Base-by-base conservation (phyloP, 2,888 invertebrate genomes). In the Graphium colonna region DNA sequence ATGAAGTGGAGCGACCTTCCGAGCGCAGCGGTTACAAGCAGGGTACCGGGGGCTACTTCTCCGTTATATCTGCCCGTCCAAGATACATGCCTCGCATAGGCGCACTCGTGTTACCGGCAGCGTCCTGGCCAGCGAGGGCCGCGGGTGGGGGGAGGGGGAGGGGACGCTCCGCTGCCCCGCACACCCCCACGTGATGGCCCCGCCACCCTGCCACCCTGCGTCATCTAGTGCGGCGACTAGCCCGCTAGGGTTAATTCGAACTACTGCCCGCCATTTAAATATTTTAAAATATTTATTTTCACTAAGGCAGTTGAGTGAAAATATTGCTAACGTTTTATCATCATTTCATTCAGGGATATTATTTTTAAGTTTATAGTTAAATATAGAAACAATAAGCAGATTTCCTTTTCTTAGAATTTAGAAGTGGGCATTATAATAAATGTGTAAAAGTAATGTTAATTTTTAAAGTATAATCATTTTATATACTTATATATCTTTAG, bases 21-120 rank as follows among this genome's bases (percentile, higher is more conserved):
- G 53, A 65, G 26, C 61, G 53, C 50, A 63, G 65, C 70, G 65
- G 69, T 71, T 77, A 68, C 75, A 79, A 78, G 79, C 81, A 75
- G 79, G 79, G 87, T 84, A 81, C 84, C 79, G 83, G 88, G 83
- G 88, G 88, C 88, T 88, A 88, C 88, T 88, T 85, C 85, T 84
- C 85, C 84, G 86, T 87, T 88, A 88, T 89, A 89, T 89, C 88
- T 87, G 88, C 82, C 82, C 83, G 88, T 86, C 87, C 88, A 89
- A 89, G 88, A 89, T 89, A 89, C 88, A 88, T 89, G 88, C 85
- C 83, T 88, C 88, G 88, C 88, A 88, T 87, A 87, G 87, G 87
- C 84, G 82, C 87, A 84, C 86, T 87, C 87, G 87, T 86, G 86
- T 88, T 87, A 88, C 88, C 87, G 88, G 83, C 86, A 84, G 84